Conservation (phyloP, 2,797 vertebrate species). For the Anguilla obscura region DNA sequence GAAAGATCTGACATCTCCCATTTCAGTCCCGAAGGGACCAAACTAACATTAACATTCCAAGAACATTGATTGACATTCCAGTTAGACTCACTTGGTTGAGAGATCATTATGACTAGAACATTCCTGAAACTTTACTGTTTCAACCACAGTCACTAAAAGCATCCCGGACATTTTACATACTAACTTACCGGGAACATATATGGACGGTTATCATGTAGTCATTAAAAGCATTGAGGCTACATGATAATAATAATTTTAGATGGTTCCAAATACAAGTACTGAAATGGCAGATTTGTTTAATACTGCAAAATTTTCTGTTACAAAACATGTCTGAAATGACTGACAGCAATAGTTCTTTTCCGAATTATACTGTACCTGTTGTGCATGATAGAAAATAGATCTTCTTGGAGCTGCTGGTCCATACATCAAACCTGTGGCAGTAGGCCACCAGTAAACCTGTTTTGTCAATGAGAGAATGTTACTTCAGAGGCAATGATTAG, state of each 20-base stretch:
- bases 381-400: conserved; percentile 85
- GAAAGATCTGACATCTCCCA: neutral
- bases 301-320: neutral
- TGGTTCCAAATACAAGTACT: neutral
- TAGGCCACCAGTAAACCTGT: conserved; percentile 91
- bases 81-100: too few species aligned
- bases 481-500: neutral
- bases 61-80: too few species aligned
- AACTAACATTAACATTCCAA: too few species aligned
- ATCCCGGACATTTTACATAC: neutral
- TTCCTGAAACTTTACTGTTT: too few species aligned
- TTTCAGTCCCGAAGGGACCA: neutral
- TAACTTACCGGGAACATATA: neutral
- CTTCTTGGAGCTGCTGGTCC: conserved; percentile 77
- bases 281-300: neutral
- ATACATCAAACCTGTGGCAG: conserved; percentile 93
- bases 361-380: conserved; percentile 74
- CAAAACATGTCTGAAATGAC: neutral
- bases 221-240: neutral
- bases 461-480: conserved; percentile 21
- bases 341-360: neutral
- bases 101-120: too few species aligned
- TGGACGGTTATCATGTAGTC: neutral
- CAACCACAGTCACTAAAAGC: neutral
- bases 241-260: neutral